Conservation (phyloP, 2,113 vertebrate genomes). For the Pavo muticus region DNA sequence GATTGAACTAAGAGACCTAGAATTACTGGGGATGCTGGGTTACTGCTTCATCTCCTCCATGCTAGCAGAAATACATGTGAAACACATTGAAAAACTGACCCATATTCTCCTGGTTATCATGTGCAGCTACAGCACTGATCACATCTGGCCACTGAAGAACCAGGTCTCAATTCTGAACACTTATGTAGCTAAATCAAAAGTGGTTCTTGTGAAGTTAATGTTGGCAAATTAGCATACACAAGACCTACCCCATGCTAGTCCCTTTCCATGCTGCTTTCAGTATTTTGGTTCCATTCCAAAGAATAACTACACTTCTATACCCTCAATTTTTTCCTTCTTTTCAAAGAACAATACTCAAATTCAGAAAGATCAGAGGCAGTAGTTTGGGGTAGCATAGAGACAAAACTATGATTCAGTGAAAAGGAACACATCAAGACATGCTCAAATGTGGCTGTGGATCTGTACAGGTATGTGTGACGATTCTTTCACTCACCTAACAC, state of each 20-base stretch:
- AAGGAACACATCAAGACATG: background rate
- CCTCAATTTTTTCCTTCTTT: background rate
- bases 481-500: background rate
- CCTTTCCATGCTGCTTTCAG: background rate
- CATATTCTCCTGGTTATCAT: background rate
- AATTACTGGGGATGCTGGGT: background rate
- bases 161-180: accelerated
- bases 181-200: background rate
- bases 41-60: background rate
- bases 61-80: background rate
- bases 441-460: background rate
- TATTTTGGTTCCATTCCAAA: background rate
- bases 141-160: background rate
- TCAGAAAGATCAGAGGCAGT: background rate
- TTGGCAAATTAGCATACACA: background rate
- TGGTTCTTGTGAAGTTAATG: background rate
- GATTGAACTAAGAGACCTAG: background rate
- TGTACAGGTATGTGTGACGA: accelerated
- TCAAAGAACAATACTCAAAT: background rate
- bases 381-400: background rate
- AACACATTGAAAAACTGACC: background rate
- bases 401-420: background rate
- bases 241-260: background rate
- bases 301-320: background rate
- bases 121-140: background rate